Base-by-base conservation (phyloP, 92 coral and sea anemone genomes). In the Chrysogorgia sp. region DNA sequence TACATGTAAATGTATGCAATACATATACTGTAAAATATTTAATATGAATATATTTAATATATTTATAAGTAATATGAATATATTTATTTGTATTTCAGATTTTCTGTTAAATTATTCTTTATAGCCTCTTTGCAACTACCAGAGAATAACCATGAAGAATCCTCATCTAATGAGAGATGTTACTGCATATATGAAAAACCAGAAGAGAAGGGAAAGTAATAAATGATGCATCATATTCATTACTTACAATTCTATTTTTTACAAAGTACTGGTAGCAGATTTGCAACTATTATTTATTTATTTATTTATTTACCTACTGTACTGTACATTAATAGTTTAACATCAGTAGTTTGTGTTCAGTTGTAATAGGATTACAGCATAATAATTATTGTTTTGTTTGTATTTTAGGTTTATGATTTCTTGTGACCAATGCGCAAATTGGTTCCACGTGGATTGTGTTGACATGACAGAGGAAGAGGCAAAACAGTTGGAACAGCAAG, bases 181-280 rank as follows among this genome's bases (percentile, higher is more conserved):
- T 78, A 63, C 75, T 78, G 83, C 63, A 23, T 64, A 29, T 78
- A 75, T 47, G 29, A 50, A 26, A 58, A 58, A 64, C 75, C 75
- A 45, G 83, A 78, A 40, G 83, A 78, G 75, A 78, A 78, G 30
- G 83, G 83, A 78, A 78, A 75, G 83, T 78, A 45, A 66, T 43
- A 37, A 19, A 24, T 61, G 24, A 63, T 34, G 17, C 21, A 15
- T 6, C 59, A 37, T 37, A 12, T 37, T 37, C 12, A 12, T 37
- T 37, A 37, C 43, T 37, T 37, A 37, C 43, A 37, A 37, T 37
- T n/a, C n/a, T n/a, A n/a, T n/a, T n/a, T n/a, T n/a, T n/a, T n/a
- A n/a, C n/a, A n/a, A n/a, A n/a, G n/a, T n/a, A n/a, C n/a, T n/a
- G n/a, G n/a, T n/a, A n/a, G n/a, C n/a, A n/a, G n/a, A n/a, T n/a